Evolutionary conservation across 2,113 vertebrate genomes (phyloP), one percentile per base, ranked within the genome.

Genomic region (Phylloscopus trochilus): DNA sequence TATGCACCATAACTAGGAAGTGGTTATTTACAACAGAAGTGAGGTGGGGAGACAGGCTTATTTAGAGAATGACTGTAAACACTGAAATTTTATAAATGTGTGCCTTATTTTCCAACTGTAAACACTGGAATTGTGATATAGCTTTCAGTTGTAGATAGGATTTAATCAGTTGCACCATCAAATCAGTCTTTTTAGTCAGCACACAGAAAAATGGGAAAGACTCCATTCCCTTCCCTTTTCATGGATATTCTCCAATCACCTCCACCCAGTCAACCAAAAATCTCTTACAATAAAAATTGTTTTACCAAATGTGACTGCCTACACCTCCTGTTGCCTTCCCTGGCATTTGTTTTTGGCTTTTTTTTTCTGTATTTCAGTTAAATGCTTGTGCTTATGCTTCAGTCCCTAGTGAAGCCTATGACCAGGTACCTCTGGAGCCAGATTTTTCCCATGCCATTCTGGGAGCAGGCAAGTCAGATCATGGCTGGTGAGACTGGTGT

Each of bases 401-500:
- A 20, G 28, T 68, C 8, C 23, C 49, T 49, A 18, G 17, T 63
- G 63, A 87, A 83, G n/a, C 28, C 43, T 46, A 33, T 0, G 6
- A 5, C 9, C 55, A 62, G 23, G 9, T 21, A 49, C 10, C 43
- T 58, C 31, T 13, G 43, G 31, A 85, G 30, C 2, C 0, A 0
- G 19, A 11, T 35, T 92, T 81, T 74, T 53, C 31, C 24, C 46
- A 6, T 31, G 21, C 21, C 66, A 0, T 49, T 19, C 17, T 56
- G 46, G 64, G 33, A 70, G 24, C 1, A 3, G 52, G 14, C 31
- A 67, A 44, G 19, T 58, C 1, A 7, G 33, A 19, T 67, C 0
- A 0, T 16, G 35, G 47, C 62, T 83, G 24, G 35, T 69, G 59
- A 72, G 33, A 13, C 1, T 6, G 2, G 15, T 60, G 59, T 76